A percentile compares a stretch with the other conserved stretches of the same genome.
These are phyloP conservation scores for Ramazzottius varieornatus DNA, from an alignment of 2,888 invertebrate genomes.

Conservation along the genomic window DNA sequence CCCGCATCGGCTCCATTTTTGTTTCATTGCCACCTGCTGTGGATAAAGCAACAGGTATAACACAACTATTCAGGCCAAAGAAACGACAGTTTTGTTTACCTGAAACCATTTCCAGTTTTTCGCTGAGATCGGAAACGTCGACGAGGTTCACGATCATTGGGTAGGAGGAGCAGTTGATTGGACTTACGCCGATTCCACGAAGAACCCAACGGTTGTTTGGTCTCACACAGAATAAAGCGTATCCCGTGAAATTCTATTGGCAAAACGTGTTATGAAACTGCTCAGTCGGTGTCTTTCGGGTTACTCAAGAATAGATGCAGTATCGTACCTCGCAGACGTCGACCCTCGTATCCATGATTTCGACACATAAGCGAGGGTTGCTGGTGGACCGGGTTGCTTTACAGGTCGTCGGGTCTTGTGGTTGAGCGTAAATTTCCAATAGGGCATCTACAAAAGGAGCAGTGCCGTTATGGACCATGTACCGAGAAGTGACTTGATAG, in stretches of 20 bases:
- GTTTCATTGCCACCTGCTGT: not conserved
- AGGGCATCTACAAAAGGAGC: not conserved
- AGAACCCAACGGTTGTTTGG: not conserved
- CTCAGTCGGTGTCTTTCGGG: no score
- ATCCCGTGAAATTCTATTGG: not conserved
- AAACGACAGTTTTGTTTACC: not conserved
- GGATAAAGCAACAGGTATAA: not conserved
- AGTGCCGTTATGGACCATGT: no score
- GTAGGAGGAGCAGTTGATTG: not conserved
- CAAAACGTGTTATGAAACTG: no score
- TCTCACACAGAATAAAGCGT: not conserved
- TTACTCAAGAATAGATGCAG: no score
- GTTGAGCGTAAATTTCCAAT: not conserved
- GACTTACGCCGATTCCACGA: not conserved
- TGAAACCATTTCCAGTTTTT: not conserved
- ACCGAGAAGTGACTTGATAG: no score
- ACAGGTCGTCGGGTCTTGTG: not conserved
- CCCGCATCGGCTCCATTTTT: not conserved
- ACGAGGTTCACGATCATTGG: not conserved
- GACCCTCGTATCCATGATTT: not conserved
- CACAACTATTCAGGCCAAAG: not conserved
- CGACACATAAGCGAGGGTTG: not conserved
- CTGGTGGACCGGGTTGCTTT: not conserved
- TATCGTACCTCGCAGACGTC: not conserved
- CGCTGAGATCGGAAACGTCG: not conserved